Evolutionary conservation across 1,140 invertebrate genomes (phyloP), one percentile per base, ranked within the genome.

Genomic region (Amyelois transitella): DNA sequence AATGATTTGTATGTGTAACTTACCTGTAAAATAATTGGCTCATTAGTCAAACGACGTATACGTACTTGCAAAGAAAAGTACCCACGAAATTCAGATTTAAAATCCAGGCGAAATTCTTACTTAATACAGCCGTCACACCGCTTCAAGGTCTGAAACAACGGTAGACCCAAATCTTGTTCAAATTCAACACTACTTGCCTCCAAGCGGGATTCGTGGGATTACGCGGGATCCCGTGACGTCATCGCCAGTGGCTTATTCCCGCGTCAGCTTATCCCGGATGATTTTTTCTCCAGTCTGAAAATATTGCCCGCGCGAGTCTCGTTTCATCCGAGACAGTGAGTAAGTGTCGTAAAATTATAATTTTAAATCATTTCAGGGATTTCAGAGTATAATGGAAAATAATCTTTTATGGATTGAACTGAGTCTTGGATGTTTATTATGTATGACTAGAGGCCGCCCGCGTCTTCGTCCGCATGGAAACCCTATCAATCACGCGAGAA

Each of bases 151-250:
- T 32, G 4, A 1, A 32, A 32, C 28, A 32, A 10, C 7, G 28
- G 28, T 32, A 55, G 52, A 55, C 55, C 59, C 18, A 62, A 62
- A 67, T 68, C 61, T 62, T 53, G 62, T 62, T 74, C 54, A 71
- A 65, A 74, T 74, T 68, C 67, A 62, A 50, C 64, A 57, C 61
- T 62, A 61, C 43, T 51, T 49, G 52, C 64, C n/a, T n/a, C n/a
- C n/a, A n/a, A n/a, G n/a, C 38, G 56, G 53, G 50, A 58, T 25
- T 57, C 53, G 54, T 54, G 55, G 64, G 68, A 71, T 71, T 74
- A 65, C 45, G 52, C 17, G 47, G 59, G 64, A 69, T 62, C 64
- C 66, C 52, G 52, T 58, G 52, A 62, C 62, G 70, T 73, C 70
- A 70, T 65, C 70, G 58, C 58, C 45, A 43, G 32, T 54, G 43